Evolutionary conservation across 2,113 vertebrate genomes (phyloP), one percentile per base, ranked within the genome.

Genomic region (Paedocypris sp.): DNA sequence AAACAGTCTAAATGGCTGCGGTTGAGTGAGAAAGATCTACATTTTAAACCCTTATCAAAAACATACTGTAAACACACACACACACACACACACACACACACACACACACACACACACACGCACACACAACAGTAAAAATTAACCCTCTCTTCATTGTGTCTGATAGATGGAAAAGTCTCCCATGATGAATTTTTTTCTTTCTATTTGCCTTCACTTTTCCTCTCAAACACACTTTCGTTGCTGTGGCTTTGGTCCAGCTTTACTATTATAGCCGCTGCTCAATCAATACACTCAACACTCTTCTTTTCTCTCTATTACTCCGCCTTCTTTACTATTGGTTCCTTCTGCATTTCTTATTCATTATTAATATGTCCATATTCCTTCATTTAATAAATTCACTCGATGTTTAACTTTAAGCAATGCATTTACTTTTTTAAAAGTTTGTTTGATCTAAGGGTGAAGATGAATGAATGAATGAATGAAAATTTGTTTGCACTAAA

Each of bases 261-360:
- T 80, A 79, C 69, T 70, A 70, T 41, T 49, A 72, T 65, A 71
- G 66, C 60, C 64, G 43, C 61, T 65, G 59, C 23, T 58, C 56
- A 78, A 82, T 85, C 82, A 79, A 83, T 83, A 79, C 19, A 62
- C 51, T 66, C 70, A 76, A 72, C 50, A 68, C 53, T 50, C 43
- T 75, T 56, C 62, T 62, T 64, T 46, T 48, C 64, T 73, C 9
- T 52, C 12, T n/a, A 26, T 49, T 19, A 19, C 31, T 62, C 33
- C 2, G 3, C n/a, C n/a, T 4, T 29, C 53, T n/a, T 6, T 4
- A 35, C 18, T 51, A 33, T 51, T 26, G 16, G 41, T 38, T 23
- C 29, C 29, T 41, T 31, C 39, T 19, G 7, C 12, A 23, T 6
- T 38, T 20, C 26, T 20, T 62, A 53, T 26, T 62, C 22, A n/a